A percentile compares a stretch with the other conserved stretches of the same genome.
Evolutionary conservation across 2,888 invertebrate species (phyloP).

Genomic region (Tryphoninae sp.): DNA sequence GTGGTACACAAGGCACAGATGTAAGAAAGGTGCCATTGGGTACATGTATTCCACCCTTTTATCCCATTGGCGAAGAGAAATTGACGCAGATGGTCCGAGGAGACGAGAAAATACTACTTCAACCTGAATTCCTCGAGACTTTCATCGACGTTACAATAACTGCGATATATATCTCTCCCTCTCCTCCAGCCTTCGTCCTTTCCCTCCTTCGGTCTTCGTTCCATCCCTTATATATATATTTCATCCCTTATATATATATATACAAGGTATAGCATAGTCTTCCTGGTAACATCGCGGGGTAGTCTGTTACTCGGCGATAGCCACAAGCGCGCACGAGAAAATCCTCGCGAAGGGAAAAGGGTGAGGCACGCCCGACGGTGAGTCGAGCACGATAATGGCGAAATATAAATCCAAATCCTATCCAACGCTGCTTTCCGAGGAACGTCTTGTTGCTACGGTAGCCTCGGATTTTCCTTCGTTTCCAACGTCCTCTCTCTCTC

Average conservation of each 20-base stretch:
- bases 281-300: neutral
- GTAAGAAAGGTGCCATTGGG: constrained; percentile 29
- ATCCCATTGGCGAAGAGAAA: constrained; percentile 53
- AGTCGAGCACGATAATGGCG: constrained; percentile 70
- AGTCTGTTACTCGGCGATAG: constrained; percentile 73
- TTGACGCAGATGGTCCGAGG: constrained; percentile 56
- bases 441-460: constrained; percentile 3
- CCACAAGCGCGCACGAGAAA: constrained; percentile 53
- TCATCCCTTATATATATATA: no score
- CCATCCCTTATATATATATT: no score
- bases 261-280: no score
- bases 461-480: constrained; percentile 11
- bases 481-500: constrained; percentile 29
- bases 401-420: constrained; percentile 75
- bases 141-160: constrained; percentile 77
- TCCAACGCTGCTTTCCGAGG: constrained; percentile 45
- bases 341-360: constrained; percentile 60
- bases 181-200: neutral
- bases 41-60: constrained; percentile 41
- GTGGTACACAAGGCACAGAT: constrained; percentile 31
- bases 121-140: constrained; percentile 71
- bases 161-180: constrained; percentile 71
- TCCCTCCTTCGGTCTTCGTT: no score
- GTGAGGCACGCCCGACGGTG: constrained; percentile 57
- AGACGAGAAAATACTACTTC: constrained; percentile 64